phyloP scores from a whole-genome alignment of 2,797 vertebrate genomes.

The Amniataba percoides region DNA sequence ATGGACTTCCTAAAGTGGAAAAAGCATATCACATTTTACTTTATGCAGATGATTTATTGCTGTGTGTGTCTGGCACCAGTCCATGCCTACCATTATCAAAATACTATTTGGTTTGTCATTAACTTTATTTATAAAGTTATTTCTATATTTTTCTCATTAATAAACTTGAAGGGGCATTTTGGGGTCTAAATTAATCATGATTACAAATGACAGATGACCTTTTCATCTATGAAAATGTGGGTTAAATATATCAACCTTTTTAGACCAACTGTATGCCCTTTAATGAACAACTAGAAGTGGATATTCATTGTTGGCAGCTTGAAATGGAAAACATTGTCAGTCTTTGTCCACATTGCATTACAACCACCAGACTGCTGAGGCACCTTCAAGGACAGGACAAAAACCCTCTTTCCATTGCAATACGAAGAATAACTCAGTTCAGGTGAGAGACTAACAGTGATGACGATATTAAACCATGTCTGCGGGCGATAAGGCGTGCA shows the following conservation, averaged over 20 bases:
- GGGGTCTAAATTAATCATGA: not conserved
- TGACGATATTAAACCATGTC: slow-evolving; percentile 3
- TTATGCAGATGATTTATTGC: not conserved
- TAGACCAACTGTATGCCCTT: not conserved
- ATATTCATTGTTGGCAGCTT: not conserved
- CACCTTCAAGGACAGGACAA: slow-evolving; percentile 45
- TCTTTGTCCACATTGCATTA: not conserved
- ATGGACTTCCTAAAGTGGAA: not conserved
- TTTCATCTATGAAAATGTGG: not conserved
- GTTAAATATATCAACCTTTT: not conserved
- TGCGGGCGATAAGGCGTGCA: slow-evolving; percentile 40
- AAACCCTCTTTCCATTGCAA: not conserved
- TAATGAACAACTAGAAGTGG: not conserved
- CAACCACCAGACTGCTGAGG: slow-evolving; percentile 12
- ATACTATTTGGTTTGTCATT: not conserved
- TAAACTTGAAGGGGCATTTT: not conserved
- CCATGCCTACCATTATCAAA: not conserved
- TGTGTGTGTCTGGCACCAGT: not conserved
- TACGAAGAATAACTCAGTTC: not conserved
- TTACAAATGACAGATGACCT: not conserved
- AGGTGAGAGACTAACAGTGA: not conserved
- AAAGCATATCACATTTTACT: not conserved
- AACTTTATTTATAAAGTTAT: not conserved
- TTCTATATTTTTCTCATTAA: not conserved
- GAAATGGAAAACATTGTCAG: not conserved